Evolutionary conservation across 2,888 invertebrate species (phyloP), one percentile per base, ranked within the genome.

Genomic region (Lymantria dispar): DNA sequence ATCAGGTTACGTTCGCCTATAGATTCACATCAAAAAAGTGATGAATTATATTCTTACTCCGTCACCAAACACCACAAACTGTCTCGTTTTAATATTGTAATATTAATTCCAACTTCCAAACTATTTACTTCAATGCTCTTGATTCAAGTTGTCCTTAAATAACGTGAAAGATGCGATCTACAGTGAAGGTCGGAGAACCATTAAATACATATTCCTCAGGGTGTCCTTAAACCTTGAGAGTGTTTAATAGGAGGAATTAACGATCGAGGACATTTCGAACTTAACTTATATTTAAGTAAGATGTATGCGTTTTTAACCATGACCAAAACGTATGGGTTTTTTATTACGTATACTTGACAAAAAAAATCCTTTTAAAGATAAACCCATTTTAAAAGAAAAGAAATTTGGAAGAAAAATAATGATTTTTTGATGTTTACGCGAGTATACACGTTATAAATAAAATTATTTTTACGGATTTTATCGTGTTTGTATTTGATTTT

Each of bases 121-220:
- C 9, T 33, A 33, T 14, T 14, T 7, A 40, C 2, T 14, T 40
- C 9, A 9, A 14, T 14, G 40, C 9, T 14, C 40, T 40, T 40
- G 40, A 40, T 40, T 40, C 13, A 8, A 46, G 40, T 3, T 14
- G 31, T 40, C 15, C 38, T 12, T 40, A 40, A 40, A 9, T 38
- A 7, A 22, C n/a, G 3, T 3, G 7, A n/a, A 43, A 39, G 30
- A 29, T 39, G 13, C 11, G 12, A 38, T 30, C 41, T 41, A 33
- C 40, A 8, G 15, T 9, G n/a, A 43, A 43, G 13, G 13, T 8
- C 46, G 15, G 43, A 31, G 12, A 33, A 39, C 15, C 22, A 46
- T 36, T 49, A 40, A 46, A 50, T 31, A 43, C 12, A 13, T 43
- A 43, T 12, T 51, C 40, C 47, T 47, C 40, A 1, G 43, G 31